phyloP scores from a whole-genome alignment of 2,888 invertebrate species.

The Aporophyla lueneburgensis region DNA sequence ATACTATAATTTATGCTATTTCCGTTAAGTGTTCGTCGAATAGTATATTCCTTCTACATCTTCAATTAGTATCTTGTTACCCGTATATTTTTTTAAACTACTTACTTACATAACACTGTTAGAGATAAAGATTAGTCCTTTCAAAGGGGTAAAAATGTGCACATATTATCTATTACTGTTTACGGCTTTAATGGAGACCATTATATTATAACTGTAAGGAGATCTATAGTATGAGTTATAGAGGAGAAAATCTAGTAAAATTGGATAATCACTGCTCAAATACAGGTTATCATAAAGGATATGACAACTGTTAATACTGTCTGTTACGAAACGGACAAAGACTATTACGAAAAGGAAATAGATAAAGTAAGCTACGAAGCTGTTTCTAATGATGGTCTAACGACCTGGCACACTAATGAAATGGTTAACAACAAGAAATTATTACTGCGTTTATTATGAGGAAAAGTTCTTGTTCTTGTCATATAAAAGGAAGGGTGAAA shows the following conservation, averaged over 20 bases:
- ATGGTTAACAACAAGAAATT: conserved; percentile 25
- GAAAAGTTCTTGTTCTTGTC: conserved; percentile 1
- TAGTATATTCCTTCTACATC: conserved; percentile 21
- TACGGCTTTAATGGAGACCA: not conserved
- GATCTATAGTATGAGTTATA: not conserved
- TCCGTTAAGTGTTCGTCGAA: conserved; percentile 33
- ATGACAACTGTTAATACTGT: not conserved
- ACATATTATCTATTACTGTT: not conserved
- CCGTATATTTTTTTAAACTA: conserved; percentile 3
- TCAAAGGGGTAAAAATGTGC: not conserved
- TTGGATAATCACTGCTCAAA: not conserved
- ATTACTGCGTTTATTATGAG: not conserved
- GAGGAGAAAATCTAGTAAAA: not conserved
- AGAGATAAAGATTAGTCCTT: not conserved
- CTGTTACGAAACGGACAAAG: conserved; percentile 30
- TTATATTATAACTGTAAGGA: not conserved
- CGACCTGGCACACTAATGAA: conserved; percentile 48
- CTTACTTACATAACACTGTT: not conserved
- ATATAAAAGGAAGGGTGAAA: not conserved
- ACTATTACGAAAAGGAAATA: conserved; percentile 43
- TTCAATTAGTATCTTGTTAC: not conserved
- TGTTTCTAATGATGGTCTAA: conserved; percentile 52
- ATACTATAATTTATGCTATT: conserved; percentile 56
- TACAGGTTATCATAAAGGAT: conserved; percentile 33
- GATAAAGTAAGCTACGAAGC: conserved; percentile 50